phyloP scores from a whole-genome alignment of 2,888 invertebrate species.

The Anoplius nigerrimus region DNA sequence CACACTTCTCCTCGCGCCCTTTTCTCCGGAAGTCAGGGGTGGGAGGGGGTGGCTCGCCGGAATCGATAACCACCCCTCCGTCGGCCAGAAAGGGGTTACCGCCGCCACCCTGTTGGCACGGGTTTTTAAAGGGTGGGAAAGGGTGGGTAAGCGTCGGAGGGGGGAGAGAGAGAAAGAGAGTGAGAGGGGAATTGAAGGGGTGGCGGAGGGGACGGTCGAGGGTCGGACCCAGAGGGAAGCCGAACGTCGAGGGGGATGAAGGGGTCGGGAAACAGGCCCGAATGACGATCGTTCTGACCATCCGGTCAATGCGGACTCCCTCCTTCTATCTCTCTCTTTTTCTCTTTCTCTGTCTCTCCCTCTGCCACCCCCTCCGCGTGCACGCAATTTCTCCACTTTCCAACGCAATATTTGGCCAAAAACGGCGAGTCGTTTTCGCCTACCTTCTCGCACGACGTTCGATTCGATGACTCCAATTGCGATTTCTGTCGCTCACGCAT shows the following conservation, averaged over 20 bases:
- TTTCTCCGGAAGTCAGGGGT: conserved; percentile 63
- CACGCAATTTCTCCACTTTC: background rate
- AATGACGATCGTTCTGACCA: conserved; percentile 19
- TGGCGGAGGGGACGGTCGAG: background rate
- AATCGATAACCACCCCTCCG: conserved; percentile 70
- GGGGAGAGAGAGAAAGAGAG: conserved; percentile 7
- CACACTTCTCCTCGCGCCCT: conserved; percentile 48
- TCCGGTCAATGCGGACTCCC: conserved; percentile 11
- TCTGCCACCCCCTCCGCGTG: background rate
- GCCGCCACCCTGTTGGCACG: conserved; percentile 44
- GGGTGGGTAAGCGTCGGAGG: background rate
- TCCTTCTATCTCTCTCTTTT: background rate
- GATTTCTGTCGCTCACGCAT: too few relatives aligned
- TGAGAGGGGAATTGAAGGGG: background rate
- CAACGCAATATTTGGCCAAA: too few relatives aligned
- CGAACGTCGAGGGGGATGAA: conserved; percentile 10
- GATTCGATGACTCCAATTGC: too few relatives aligned
- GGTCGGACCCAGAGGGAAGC: conserved; percentile 19
- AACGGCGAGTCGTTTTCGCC: too few relatives aligned
- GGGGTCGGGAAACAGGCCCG: background rate
- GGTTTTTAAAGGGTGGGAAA: conserved; percentile 30
- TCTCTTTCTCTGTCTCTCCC: background rate
- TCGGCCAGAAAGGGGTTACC: conserved; percentile 63
- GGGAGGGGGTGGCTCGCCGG: conserved; percentile 44
- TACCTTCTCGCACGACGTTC: too few relatives aligned